Conservation (phyloP, 2,888 invertebrate genomes). For the Epistrophe eligans region DNA sequence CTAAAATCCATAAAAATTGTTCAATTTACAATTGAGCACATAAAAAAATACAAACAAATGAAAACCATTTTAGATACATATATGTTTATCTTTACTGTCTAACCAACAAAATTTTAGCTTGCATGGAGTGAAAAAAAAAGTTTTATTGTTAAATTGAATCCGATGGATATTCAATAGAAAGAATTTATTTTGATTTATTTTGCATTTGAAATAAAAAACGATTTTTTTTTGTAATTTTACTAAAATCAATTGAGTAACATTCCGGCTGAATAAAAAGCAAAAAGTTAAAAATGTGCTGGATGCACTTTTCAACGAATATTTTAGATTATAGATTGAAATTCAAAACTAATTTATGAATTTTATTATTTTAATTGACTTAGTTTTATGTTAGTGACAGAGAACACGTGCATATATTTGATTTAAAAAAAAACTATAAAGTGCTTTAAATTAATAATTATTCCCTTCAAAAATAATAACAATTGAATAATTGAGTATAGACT, state of each 20-base stretch:
- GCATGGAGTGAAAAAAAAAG: not conserved
- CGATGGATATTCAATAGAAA: not conserved
- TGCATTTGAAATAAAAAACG: not conserved
- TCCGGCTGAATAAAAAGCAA: not conserved
- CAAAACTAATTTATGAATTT: not conserved
- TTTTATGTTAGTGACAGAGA: too few relatives aligned
- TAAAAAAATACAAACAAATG: not conserved
- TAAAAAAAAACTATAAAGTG: too few relatives aligned
- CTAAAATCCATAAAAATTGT: not conserved
- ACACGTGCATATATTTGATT: too few relatives aligned
- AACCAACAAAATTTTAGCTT: not conserved
- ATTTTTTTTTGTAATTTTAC: not conserved
- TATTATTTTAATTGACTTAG: not conserved
- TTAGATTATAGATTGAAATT: not conserved
- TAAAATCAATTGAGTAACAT: not conserved
- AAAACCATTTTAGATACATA: not conserved
- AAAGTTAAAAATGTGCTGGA: not conserved
- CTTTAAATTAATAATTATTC: too few relatives aligned
- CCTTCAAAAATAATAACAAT: too few relatives aligned
- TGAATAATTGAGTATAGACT: too few relatives aligned
- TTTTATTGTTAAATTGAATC: slow-evolving; percentile 19
- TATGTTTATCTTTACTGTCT: not conserved
- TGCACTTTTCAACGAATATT: not conserved
- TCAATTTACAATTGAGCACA: not conserved
- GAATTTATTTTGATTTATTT: not conserved